These are phyloP conservation scores for Actinemys pallida DNA, from an alignment of 2,113 vertebrate genomes.

Conservation along the genomic window DNA sequence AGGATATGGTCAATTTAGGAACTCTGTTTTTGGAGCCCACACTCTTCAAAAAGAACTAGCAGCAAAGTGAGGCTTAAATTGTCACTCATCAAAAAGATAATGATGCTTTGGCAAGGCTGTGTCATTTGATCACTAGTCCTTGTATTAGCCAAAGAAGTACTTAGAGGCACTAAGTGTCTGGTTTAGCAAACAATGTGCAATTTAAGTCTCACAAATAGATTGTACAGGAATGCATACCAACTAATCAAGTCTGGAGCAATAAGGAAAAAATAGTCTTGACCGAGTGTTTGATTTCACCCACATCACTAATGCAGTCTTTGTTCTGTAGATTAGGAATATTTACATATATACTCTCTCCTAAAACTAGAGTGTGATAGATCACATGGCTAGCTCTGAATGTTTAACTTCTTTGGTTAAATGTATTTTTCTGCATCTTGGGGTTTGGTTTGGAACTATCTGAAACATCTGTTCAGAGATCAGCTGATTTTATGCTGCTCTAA, in stretches of 20 bases:
- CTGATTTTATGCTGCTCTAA: background rate
- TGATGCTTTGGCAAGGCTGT: constrained; percentile 63
- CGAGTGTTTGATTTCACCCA: constrained; percentile 34
- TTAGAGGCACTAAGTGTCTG: constrained; percentile 70
- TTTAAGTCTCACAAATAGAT: constrained; percentile 71
- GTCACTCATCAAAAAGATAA: constrained; percentile 75
- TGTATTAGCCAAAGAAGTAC: constrained; percentile 73
- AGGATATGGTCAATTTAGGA: constrained; percentile 22
- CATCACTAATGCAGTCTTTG: background rate
- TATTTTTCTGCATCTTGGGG: background rate
- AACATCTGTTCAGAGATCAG: constrained; percentile 6
- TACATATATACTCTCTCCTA: background rate
- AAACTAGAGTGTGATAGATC: background rate
- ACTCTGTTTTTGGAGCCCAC: background rate
- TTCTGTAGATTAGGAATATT: background rate
- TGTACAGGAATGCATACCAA: constrained; percentile 68
- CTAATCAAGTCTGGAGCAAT: constrained; percentile 48
- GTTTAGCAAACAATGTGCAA: constrained; percentile 75
- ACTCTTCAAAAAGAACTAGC: constrained; percentile 66
- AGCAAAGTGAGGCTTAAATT: constrained; percentile 60
- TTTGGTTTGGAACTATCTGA: constrained; percentile 27
- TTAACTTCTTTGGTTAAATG: background rate
- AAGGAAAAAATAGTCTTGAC: background rate
- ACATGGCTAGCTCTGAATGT: background rate
- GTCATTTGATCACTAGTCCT: constrained; percentile 73